A percentile compares a stretch with the other conserved stretches of the same genome.
These are phyloP conservation scores for Pectinophora gossypiella DNA, from an alignment of 1,140 invertebrate species.

Conservation along the genomic window DNA sequence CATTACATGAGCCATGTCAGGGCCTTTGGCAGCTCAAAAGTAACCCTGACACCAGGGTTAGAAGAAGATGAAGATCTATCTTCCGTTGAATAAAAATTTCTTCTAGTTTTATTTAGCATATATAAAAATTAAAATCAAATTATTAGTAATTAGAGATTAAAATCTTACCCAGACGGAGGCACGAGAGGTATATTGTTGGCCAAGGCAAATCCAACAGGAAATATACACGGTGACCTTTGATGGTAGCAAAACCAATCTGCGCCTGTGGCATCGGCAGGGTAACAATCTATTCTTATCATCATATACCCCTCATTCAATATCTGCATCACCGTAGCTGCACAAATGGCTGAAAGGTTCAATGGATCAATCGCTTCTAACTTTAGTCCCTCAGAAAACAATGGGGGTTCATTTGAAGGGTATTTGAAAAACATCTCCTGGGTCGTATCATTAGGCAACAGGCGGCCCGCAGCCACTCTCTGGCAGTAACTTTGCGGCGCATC, in stretches of 20 bases:
- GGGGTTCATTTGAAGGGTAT: slow-evolving; percentile 52
- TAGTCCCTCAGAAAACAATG: slow-evolving; percentile 90
- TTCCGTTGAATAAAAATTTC: too few relatives aligned
- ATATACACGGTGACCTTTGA: slow-evolving; percentile 93
- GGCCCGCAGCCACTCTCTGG: slow-evolving; percentile 77
- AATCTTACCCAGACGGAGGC: slow-evolving; percentile 85
- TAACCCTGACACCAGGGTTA: too few relatives aligned
- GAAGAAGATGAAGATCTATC: too few relatives aligned
- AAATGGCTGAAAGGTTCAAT: slow-evolving; percentile 94
- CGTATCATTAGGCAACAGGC: slow-evolving; percentile 84
- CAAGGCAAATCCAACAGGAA: slow-evolving; percentile 95
- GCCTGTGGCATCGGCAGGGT: slow-evolving; percentile 88
- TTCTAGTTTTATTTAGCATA: too few relatives aligned
- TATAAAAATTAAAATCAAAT: too few relatives aligned
- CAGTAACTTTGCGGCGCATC: slow-evolving; percentile 87
- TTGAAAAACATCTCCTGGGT: slow-evolving; percentile 76
- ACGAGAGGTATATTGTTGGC: slow-evolving; percentile 89
- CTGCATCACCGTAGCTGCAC: slow-evolving; percentile 96
- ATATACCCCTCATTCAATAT: slow-evolving; percentile 94
- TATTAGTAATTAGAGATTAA: background rate
- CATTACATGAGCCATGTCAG: too few relatives aligned
- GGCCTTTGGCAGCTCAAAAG: too few relatives aligned
- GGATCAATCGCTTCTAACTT: slow-evolving; percentile 98
- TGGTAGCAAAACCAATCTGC: slow-evolving; percentile 98
- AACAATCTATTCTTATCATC: slow-evolving; percentile 96